phyloP scores from a whole-genome alignment of 2,888 invertebrate species.

The Agonopterix arenella region DNA sequence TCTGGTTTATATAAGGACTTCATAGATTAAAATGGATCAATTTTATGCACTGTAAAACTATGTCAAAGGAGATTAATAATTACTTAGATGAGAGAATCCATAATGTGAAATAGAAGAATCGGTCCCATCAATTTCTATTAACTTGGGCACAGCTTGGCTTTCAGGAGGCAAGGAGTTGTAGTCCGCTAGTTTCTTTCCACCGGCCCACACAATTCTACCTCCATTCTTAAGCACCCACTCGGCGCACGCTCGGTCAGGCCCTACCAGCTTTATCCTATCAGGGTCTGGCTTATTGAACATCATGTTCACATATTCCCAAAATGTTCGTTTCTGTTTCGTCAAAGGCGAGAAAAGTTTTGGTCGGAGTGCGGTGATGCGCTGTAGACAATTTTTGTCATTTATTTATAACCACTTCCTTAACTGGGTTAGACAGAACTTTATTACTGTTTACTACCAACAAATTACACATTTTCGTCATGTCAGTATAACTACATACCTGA shows the following conservation, averaged over 20 bases:
- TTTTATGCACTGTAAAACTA: background rate
- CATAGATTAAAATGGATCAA: no score
- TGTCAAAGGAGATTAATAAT: slow-evolving; percentile 3
- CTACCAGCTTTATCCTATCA: slow-evolving; percentile 82
- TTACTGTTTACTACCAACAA: background rate
- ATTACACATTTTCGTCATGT: background rate
- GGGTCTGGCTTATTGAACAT: slow-evolving; percentile 83
- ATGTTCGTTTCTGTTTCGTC: slow-evolving; percentile 38
- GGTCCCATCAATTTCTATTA: slow-evolving; percentile 86
- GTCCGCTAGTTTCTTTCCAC: slow-evolving; percentile 75
- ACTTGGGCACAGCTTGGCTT: slow-evolving; percentile 62
- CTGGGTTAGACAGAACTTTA: no score
- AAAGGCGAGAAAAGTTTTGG: slow-evolving; percentile 18
- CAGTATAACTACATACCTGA: background rate
- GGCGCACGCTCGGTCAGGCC: slow-evolving; percentile 93
- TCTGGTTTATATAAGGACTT: no score
- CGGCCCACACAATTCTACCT: slow-evolving; percentile 85
- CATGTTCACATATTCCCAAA: slow-evolving; percentile 76
- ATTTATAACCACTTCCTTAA: no score
- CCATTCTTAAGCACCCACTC: slow-evolving; percentile 97
- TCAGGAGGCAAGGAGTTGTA: slow-evolving; percentile 84
- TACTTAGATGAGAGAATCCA: slow-evolving; percentile 90
- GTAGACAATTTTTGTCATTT: no score
- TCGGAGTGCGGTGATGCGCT: background rate
- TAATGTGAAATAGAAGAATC: slow-evolving; percentile 88